Conservation (phyloP, 2,113 vertebrate species). For the Struthio camelus region DNA sequence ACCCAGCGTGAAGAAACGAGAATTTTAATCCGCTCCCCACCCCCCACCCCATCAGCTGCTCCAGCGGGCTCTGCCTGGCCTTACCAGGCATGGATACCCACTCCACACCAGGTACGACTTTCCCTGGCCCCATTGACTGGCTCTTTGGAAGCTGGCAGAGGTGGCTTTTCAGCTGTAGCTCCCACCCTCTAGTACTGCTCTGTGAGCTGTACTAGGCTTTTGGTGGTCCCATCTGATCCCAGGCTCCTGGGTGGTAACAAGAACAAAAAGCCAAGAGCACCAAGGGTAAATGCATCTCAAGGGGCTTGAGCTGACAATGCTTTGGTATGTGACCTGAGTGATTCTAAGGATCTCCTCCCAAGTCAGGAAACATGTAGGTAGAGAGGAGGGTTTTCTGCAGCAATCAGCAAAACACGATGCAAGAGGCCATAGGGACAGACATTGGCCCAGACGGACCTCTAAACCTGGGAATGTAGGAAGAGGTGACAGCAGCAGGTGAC, state of each 20-base stretch:
- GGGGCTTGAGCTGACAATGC: background rate
- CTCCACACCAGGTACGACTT: background rate
- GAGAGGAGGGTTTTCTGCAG: background rate
- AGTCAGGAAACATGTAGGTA: rapidly evolving
- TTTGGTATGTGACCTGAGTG: background rate
- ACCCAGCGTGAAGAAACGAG: slow-evolving; percentile 85
- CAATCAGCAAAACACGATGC: background rate
- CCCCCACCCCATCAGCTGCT: slow-evolving; percentile 18
- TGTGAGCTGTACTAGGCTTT: background rate
- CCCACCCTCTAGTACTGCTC: background rate
- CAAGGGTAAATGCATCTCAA: background rate
- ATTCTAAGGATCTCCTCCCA: background rate
- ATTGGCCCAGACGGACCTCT: background rate
- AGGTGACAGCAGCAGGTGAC: background rate
- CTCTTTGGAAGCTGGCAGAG: background rate
- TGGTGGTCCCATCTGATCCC: rapidly evolving
- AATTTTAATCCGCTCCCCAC: slow-evolving; percentile 79
- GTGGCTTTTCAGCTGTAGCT: background rate
- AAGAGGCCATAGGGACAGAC: background rate
- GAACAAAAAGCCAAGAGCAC: background rate
- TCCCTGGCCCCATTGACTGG: rapidly evolving
- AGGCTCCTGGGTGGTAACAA: background rate
- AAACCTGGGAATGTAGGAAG: background rate
- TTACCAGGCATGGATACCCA: background rate
- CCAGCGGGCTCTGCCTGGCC: background rate